Percentiles rank a stretch among this genome's conserved stretches.
Evolutionary conservation across 1,140 invertebrate genomes (phyloP).

Genomic region (Papilio xuthus): DNA sequence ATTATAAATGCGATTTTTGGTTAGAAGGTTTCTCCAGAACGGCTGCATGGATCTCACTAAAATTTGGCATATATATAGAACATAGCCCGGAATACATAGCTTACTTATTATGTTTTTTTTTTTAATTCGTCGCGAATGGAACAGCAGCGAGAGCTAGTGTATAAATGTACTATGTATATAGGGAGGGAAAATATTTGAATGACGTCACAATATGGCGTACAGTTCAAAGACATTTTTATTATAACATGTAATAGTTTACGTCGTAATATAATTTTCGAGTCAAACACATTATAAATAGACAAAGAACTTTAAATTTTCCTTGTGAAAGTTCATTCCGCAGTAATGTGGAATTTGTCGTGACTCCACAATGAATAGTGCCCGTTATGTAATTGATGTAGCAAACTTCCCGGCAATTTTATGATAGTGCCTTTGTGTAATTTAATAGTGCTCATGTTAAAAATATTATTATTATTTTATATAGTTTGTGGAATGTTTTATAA

Average conservation of each 20-base stretch:
- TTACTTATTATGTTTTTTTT: no score
- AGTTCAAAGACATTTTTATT: no score
- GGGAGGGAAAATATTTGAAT: no score
- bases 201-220: no score
- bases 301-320: constrained; percentile 12
- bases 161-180: no score
- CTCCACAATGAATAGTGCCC: constrained; percentile 20
- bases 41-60: no score
- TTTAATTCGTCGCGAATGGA: no score
- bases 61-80: no score
- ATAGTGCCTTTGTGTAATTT: constrained; percentile 28
- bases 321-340: constrained; percentile 14
- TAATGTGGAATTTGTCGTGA: constrained; percentile 20
- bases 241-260: not conserved
- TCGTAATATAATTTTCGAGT: not conserved
- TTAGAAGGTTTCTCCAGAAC: no score
- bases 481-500: not conserved
- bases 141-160: no score
- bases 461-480: constrained; percentile 1
- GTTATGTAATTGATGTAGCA: constrained; percentile 19
- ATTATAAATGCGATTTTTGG: no score
- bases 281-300: not conserved
- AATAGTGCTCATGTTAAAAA: not conserved
- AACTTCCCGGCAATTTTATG: constrained; percentile 26
- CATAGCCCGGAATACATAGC: no score